Base-by-base conservation (phyloP, 2,797 vertebrate genomes). In the Sciurus vulgaris region DNA sequence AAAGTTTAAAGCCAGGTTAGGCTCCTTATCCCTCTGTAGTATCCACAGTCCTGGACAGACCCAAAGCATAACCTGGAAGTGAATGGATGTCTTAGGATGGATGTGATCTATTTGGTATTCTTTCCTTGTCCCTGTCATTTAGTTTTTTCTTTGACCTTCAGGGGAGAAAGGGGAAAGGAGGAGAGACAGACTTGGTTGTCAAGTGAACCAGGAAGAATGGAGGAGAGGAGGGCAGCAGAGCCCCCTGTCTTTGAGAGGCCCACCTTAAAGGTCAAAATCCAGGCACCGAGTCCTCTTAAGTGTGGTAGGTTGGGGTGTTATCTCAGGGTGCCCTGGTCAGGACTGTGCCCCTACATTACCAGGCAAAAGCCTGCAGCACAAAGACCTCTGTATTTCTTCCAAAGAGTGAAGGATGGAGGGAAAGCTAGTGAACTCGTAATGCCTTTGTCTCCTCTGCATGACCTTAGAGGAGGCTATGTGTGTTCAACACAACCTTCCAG, bases 61-160 rank as follows among this genome's bases (percentile, higher is more conserved):
- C 44, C 65, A 95, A 72, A 76, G 38, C 26, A 9, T 74, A 67
- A 78, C 76, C 22, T 89, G 70, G 54, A 95, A 81, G 41, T 91
- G 47, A 77, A 14, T 87, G 69, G 20, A 7, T 93, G 28, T 94
- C 78, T 96, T 77, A 78, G 72, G 61, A 63, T 18, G 26, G 56
- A 86, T 14, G 17, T 82, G 61, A 81, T 44, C 26, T 18, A 0
- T 72, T 83, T 28, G 1, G 0, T 35, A 69, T n/a, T 24, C 63
- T 93, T 81, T 38, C 20, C 70, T 78, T 63, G n/a, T 76, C 59
- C 33, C 22, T 8, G 26, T 44, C 12, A 30, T 41, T 73, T 94
- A 10, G 2, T 77, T 91, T 92, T 56, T 86, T 93, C 49, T n/a
- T 79, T 89, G 51, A 41, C 28, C 20, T 93, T 93, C 20, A 9